Evolutionary conservation across 2,888 invertebrate genomes (phyloP), one percentile per base, ranked within the genome.

Genomic region (Sarcophaga subvicina): DNA sequence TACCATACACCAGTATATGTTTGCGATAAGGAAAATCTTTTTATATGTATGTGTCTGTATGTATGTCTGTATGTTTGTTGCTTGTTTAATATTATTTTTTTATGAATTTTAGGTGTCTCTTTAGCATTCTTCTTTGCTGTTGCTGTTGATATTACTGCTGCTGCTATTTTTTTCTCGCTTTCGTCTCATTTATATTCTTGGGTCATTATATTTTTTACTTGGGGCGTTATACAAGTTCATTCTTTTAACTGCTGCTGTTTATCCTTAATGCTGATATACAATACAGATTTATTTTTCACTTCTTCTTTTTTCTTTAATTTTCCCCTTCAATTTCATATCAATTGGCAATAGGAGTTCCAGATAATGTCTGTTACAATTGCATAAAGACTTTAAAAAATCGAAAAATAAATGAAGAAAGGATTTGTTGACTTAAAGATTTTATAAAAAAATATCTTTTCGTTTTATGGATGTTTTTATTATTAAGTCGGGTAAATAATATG

Each of bases 41-140:
- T 60, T 70, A 66, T 79, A 37, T 12, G 20, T 78, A 8, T 25
- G 0, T 69, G 67, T 67, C 12, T 49, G 3, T 20, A 4, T 22
- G 22, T 70, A 70, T 70, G 3, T 70, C 3, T 70, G 10, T 49
- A 14, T 20, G 5, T n/a, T 22, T 75, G 12, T 73, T 54, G 4
- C 63, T 8, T 70, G 5, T 37, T 17, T 64, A 8, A 27, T 20
- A 47, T 25, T 8, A 4, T 17, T 45, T 45, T 64, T 86, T 73
- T 83, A 80, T 80, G 70, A 63, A 59, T 81, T 76, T 81, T 79
- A 81, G 84, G 87, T 87, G 87, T 82, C 82, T 86, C 82, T 80
- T 83, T 82, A 82, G 71, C 73, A 70, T 66, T 77, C 79, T 54
- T 49, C 59, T 37, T 25, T 75, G 69, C 27, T 72, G 71, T 71